Percentiles rank a stretch among this genome's conserved stretches.
These are phyloP conservation scores for Apodemia duryi DNA, from an alignment of 2,888 invertebrate species.

Conservation along the genomic window DNA sequence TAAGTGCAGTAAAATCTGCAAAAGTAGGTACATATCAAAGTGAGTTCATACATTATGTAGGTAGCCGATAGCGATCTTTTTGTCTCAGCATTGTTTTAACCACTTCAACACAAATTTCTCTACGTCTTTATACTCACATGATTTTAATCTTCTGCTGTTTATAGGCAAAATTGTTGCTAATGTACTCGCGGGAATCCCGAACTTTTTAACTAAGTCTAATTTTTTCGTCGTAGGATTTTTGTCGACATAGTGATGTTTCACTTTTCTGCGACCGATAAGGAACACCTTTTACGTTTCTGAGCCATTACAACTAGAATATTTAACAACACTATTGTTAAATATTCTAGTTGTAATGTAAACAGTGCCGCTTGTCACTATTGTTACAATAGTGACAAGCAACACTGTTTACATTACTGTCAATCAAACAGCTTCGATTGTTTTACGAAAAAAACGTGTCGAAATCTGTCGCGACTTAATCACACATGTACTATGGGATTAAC, in stretches of 20 bases:
- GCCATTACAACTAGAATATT: too few species aligned
- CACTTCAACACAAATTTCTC: constrained; percentile 27
- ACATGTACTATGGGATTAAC: constrained; percentile 27
- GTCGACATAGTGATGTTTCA: constrained; percentile 9
- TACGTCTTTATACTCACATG: constrained; percentile 26
- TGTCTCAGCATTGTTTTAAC: constrained; percentile 21
- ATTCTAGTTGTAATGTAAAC: too few species aligned
- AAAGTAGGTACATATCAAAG: too few species aligned
- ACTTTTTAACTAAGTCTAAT: constrained; percentile 13
- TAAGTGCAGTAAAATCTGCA: too few species aligned
- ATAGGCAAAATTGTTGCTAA: constrained; percentile 23
- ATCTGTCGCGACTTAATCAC: constrained; percentile 28
- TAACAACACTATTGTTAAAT: too few species aligned
- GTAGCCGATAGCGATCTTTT: constrained; percentile 21
- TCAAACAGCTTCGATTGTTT: constrained; percentile 29
- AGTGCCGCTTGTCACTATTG: too few species aligned
- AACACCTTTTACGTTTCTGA: too few species aligned
- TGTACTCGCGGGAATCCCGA: constrained; percentile 25
- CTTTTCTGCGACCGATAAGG: too few species aligned
- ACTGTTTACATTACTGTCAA: constrained; percentile 26
- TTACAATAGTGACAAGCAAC: too few species aligned
- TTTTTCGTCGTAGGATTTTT: constrained; percentile 19
- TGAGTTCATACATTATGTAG: too few species aligned
- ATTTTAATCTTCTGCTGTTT: constrained; percentile 23
- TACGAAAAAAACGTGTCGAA: constrained; percentile 30